A percentile compares a stretch with the other conserved stretches of the same genome.
phyloP scores from a whole-genome alignment of 2,797 vertebrate genomes.

The Macrochelys suwanniensis region DNA sequence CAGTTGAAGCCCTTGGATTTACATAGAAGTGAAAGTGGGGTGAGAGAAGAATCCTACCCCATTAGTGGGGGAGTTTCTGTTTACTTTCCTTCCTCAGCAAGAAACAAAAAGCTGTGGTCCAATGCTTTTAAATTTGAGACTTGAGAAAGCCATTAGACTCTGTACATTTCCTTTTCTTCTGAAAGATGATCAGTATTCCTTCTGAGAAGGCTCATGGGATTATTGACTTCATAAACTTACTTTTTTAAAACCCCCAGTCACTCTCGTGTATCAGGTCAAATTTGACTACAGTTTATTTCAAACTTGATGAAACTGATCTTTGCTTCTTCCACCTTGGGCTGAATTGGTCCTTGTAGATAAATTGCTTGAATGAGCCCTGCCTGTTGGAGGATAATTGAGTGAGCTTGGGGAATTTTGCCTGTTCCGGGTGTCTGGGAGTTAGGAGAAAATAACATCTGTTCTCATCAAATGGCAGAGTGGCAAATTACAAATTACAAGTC shows the following conservation, averaged over 20 bases:
- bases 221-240: neutral
- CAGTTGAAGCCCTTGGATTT: neutral
- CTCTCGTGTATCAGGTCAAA: neutral
- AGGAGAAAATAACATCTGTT: constrained; percentile 76
- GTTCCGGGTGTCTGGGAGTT: constrained; percentile 61
- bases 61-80: neutral
- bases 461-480: constrained; percentile 65
- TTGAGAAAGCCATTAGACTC: neutral
- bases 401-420: constrained; percentile 63
- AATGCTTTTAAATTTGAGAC: neutral
- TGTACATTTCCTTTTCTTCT: neutral
- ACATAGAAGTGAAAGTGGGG: neutral
- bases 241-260: neutral
- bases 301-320: neutral
- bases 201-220: neutral
- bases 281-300: neutral
- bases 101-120: neutral
- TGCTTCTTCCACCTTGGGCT: neutral
- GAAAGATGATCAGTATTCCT: neutral
- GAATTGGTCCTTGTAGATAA: constrained; percentile 45
- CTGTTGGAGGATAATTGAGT: constrained; percentile 67
- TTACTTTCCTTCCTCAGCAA: constrained; percentile 19
- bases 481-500: constrained; percentile 66
- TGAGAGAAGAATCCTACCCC: neutral
- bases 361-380: constrained; percentile 51